Base-by-base conservation (phyloP, 2,797 vertebrate species). In the Yasuhikotakia modesta region DNA sequence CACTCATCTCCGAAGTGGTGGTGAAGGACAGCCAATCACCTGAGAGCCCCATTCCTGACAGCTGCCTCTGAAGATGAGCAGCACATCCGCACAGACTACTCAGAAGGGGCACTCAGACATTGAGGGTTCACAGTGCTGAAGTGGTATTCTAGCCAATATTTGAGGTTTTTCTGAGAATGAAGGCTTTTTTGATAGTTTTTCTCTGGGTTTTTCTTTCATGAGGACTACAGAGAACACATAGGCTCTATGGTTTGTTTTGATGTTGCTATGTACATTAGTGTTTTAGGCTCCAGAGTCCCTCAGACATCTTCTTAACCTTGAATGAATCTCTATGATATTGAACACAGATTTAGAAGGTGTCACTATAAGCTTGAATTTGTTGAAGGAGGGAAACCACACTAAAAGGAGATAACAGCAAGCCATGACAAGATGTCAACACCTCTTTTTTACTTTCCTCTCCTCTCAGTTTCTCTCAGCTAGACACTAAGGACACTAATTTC, bases 1-100 rank as follows among this genome's bases (percentile, higher is more conserved):
- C 77, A 17, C 61, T 81, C 13, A 53, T 81, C 52, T 86, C 82
- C 0, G 83, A 86, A 60, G 27, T 71, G 13, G 27, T 64, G 6
- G 14, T 76, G 73, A 85, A 77, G 71, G 70, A 87, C 14, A 77
- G 16, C 57, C 55, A 82, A 67, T 46, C 68, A 53, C 27, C 27
- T 17, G 65, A 77, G 7, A 69, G 48, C 58, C 57, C 16, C 5
- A 19, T 80, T 30, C 79, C 58, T 0, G 7, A 78, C 76, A 65
- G 79, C 73, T 78, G 76, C 53, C 70, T 86, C 43, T 84, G 21
- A 63, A 69, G 55, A 81, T 22, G 3, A 0, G 19, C n/a, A 4
- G 8, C 13, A 45, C 65, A 69, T 69, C 19, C 27, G 6, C n/a
- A 10, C 43, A 32, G 68, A 65, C 50, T 52, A 72, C 60, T 66